phyloP scores from a whole-genome alignment of 2,797 vertebrate genomes.

The Parambassis ranga region DNA sequence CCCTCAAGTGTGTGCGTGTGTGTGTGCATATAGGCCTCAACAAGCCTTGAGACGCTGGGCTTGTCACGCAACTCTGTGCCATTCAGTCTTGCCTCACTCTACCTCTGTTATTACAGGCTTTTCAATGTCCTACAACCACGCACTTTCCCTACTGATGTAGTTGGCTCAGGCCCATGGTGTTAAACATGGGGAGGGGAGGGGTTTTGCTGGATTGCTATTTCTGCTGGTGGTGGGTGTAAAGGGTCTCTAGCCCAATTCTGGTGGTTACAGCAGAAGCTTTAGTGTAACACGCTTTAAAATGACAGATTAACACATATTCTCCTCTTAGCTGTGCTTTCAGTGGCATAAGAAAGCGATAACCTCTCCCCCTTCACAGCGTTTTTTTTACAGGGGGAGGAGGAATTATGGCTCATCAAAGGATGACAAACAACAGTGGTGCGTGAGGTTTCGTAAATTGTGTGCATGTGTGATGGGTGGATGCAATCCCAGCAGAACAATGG shows the following conservation, averaged over 20 bases:
- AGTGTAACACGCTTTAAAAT: conserved; percentile 34
- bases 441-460: conserved; percentile 53
- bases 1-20: conserved; percentile 64
- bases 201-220: conserved; percentile 50
- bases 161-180: conserved; percentile 71
- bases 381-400: conserved; percentile 25
- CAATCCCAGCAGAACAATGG: conserved; percentile 67
- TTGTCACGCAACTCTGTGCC: conserved; percentile 78
- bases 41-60: conserved; percentile 78
- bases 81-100: conserved; percentile 75
- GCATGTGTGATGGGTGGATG: conserved; percentile 53
- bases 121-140: conserved; percentile 77
- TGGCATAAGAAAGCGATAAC: conserved; percentile 37
- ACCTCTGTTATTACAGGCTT: conserved; percentile 83
- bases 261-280: conserved; percentile 59
- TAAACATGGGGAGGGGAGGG: conserved; percentile 42
- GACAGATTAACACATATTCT: conserved; percentile 62
- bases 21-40: conserved; percentile 65
- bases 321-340: conserved; percentile 40
- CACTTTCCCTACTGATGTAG: conserved; percentile 76
- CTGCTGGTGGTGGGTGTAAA: conserved; percentile 42
- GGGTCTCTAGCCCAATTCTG: conserved; percentile 49
- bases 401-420: conserved; percentile 57
- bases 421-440: conserved; percentile 56
- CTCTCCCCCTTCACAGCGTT: conserved; percentile 3